These are phyloP conservation scores for Epizoanthus rinbou DNA, from an alignment of 92 coral and sea anemone genomes.

Conservation along the genomic window DNA sequence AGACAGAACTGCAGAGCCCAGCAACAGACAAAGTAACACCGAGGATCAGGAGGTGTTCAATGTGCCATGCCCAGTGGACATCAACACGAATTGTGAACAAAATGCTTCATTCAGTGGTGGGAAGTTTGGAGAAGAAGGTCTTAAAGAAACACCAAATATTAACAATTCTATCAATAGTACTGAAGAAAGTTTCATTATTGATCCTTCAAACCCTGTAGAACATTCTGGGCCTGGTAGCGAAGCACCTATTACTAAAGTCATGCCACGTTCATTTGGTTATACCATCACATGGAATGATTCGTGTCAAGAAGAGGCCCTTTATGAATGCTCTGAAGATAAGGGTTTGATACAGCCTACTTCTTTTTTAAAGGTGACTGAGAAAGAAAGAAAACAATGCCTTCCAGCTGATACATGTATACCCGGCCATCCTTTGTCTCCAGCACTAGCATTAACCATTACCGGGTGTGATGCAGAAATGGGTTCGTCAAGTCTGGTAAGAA, in stretches of 20 bases:
- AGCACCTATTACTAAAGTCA: neutral
- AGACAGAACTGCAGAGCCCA: neutral
- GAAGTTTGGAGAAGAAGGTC: neutral
- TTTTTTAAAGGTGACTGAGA: neutral
- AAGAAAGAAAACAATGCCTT: neutral
- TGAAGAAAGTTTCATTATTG: neutral
- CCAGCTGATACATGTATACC: neutral
- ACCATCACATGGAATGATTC: constrained; percentile 17
- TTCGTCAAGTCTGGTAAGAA: neutral
- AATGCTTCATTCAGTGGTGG: neutral
- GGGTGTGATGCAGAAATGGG: neutral
- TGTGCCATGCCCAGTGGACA: neutral
- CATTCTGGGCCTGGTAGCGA: neutral
- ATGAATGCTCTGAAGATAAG: neutral
- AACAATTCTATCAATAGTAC: neutral
- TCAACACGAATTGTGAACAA: neutral
- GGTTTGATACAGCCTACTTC: neutral
- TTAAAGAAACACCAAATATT: neutral
- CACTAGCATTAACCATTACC: neutral
- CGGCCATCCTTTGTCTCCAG: neutral
- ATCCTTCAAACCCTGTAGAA: neutral
- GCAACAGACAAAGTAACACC: too few relatives aligned
- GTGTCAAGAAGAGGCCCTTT: neutral
- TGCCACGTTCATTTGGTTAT: neutral
- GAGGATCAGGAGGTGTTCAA: neutral